Percentiles rank a stretch among this genome's conserved stretches.
phyloP scores from a whole-genome alignment of 2,888 invertebrate species.

The Micoletzkya japonica region DNA sequence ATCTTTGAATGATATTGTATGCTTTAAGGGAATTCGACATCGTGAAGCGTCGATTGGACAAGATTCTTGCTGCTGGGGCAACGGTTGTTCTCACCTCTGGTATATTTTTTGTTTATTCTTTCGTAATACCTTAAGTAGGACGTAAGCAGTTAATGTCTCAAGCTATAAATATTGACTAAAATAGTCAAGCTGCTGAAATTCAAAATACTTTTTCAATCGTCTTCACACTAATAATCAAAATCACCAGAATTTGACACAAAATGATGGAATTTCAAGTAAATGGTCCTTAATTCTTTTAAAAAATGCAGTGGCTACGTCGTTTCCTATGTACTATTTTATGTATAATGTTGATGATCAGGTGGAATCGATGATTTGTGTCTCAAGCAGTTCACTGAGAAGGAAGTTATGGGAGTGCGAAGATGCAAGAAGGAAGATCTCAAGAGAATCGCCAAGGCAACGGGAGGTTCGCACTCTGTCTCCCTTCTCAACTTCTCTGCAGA shows the following conservation, averaged over 20 bases:
- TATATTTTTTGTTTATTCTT: slow-evolving; percentile 7
- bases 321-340: too few species aligned
- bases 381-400: slow-evolving; percentile 95
- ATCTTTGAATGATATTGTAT: too few species aligned
- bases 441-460: slow-evolving; percentile 96
- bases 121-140: too few species aligned
- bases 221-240: too few species aligned
- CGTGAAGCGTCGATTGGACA: slow-evolving; percentile 93
- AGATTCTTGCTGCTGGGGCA: slow-evolving; percentile 89
- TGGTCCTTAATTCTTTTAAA: too few species aligned
- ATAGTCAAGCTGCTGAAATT: too few species aligned
- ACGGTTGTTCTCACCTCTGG: slow-evolving; percentile 92
- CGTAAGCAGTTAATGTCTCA: too few species aligned
- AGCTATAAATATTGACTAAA: too few species aligned
- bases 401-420: slow-evolving; percentile 93
- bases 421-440: slow-evolving; percentile 94
- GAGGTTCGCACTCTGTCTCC: slow-evolving; percentile 67
- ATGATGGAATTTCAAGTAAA: background rate
- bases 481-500: background rate
- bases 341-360: slow-evolving; percentile 14
- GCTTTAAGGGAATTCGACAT: slow-evolving; percentile 80
- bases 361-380: slow-evolving; percentile 98
- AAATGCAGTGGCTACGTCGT: too few species aligned
- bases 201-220: too few species aligned
- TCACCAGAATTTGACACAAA: background rate